These are phyloP conservation scores for Cynoglossus semilaevis DNA, from an alignment of 2,113 vertebrate genomes.

Conservation along the genomic window DNA sequence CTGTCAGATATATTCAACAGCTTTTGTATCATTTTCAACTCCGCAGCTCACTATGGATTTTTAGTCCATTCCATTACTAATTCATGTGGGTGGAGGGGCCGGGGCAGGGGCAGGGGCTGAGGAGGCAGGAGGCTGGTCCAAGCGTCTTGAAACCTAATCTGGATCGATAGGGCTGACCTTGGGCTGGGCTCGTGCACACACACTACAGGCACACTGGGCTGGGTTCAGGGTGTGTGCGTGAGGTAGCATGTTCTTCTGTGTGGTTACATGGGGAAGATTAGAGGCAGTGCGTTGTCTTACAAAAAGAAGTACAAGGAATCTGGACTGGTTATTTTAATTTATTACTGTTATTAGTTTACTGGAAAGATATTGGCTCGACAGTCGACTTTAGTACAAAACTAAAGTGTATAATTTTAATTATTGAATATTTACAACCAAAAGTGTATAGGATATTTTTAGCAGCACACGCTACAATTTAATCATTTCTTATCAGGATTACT, in stretches of 20 bases:
- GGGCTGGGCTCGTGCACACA: conserved; percentile 43
- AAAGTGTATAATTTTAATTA: no score
- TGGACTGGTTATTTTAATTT: no score
- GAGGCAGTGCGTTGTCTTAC: no score
- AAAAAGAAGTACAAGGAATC: no score
- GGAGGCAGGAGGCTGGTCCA: conserved; percentile 24
- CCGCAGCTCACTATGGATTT: conserved; percentile 72
- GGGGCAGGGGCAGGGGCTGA: not conserved
- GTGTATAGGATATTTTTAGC: no score
- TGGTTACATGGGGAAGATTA: no score
- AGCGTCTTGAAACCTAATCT: conserved; percentile 67
- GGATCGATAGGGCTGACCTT: conserved; percentile 75
- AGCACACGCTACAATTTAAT: no score
- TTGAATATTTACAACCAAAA: no score
- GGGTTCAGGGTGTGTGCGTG: not conserved
- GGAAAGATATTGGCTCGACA: no score
- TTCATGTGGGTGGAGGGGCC: conserved; percentile 62
- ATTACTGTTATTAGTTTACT: no score
- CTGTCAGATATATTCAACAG: conserved; percentile 43
- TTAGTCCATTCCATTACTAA: conserved; percentile 72
- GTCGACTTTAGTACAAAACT: no score
- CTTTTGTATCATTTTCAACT: conserved; percentile 67
- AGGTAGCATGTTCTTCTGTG: not conserved
- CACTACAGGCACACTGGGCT: conserved; percentile 11
- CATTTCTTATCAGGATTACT: no score